phyloP scores from a whole-genome alignment of 2,888 invertebrate genomes.

The Ectropis crepuscularia region DNA sequence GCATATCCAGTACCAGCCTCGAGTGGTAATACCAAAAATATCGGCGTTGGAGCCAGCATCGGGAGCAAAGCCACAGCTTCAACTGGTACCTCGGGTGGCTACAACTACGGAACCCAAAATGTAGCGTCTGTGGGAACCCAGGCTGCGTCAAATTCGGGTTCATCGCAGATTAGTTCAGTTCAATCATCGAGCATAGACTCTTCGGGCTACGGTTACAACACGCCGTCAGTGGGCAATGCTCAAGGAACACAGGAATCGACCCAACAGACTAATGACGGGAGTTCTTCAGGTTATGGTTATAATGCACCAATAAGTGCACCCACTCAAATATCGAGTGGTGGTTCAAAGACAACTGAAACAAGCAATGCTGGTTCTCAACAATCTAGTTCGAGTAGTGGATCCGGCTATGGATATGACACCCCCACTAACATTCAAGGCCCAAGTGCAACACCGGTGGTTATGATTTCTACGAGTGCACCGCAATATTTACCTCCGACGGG shows the following conservation, averaged over 20 bases:
- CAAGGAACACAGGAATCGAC: not conserved
- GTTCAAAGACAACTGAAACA: slow-evolving; percentile 20
- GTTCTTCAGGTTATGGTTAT: slow-evolving; percentile 10
- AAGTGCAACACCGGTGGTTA: slow-evolving; percentile 28
- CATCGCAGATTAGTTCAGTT: slow-evolving; percentile 28
- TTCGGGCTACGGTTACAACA: slow-evolving; percentile 49
- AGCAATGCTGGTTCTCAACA: slow-evolving; percentile 27
- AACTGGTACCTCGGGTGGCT: slow-evolving; percentile 42
- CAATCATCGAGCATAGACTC: slow-evolving; percentile 26
- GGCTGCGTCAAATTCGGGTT: slow-evolving; percentile 14
- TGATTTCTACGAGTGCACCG: slow-evolving; percentile 67
- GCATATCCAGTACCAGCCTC: slow-evolving; percentile 67
- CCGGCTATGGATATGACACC: slow-evolving; percentile 38
- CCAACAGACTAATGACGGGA: slow-evolving; percentile 3
- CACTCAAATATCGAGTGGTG: slow-evolving; percentile 17
- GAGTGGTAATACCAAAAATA: slow-evolving; percentile 54
- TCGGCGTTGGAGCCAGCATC: slow-evolving; percentile 47
- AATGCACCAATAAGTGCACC: slow-evolving; percentile 11
- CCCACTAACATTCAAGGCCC: slow-evolving; percentile 23
- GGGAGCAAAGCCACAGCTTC: slow-evolving; percentile 29
- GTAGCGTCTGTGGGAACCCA: slow-evolving; percentile 32
- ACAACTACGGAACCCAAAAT: slow-evolving; percentile 51
- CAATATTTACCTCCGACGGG: slow-evolving; percentile 66
- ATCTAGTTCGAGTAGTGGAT: slow-evolving; percentile 26
- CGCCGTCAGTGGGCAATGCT: slow-evolving; percentile 26